Conservation (phyloP, 2,113 vertebrate species). For the Callocephalon fimbriatum region DNA sequence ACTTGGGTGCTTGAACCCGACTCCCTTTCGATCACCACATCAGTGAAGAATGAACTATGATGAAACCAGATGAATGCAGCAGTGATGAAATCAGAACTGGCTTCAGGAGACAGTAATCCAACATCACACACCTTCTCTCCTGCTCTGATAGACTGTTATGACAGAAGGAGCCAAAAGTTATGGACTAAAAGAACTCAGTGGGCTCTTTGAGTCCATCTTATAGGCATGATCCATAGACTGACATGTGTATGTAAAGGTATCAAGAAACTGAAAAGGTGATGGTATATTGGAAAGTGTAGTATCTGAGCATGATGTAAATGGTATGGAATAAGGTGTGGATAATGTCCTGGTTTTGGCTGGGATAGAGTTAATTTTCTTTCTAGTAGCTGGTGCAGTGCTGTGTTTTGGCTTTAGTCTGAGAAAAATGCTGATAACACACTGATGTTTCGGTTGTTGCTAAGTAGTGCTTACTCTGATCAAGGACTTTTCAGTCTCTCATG, state of each 20-base stretch:
- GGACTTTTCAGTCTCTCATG: background rate
- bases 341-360: background rate
- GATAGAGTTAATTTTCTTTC: background rate
- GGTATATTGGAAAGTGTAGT: background rate
- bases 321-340: background rate
- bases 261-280: background rate
- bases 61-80: background rate
- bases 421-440: background rate
- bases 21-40: background rate
- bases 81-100: background rate
- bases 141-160: background rate
- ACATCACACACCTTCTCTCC: background rate
- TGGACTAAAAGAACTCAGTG: background rate
- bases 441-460: background rate
- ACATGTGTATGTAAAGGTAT: background rate
- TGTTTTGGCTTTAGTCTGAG: background rate
- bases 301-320: background rate
- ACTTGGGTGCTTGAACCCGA: background rate
- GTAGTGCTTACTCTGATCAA: background rate
- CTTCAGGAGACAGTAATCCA: background rate
- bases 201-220: background rate
- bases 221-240: background rate
- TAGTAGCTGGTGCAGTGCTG: background rate
- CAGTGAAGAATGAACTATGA: background rate
- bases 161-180: background rate